A percentile compares a stretch with the other conserved stretches of the same genome.
Evolutionary conservation across 64 coral and sea anemone species (phyloP).

Genomic region (Montipora sp.): DNA sequence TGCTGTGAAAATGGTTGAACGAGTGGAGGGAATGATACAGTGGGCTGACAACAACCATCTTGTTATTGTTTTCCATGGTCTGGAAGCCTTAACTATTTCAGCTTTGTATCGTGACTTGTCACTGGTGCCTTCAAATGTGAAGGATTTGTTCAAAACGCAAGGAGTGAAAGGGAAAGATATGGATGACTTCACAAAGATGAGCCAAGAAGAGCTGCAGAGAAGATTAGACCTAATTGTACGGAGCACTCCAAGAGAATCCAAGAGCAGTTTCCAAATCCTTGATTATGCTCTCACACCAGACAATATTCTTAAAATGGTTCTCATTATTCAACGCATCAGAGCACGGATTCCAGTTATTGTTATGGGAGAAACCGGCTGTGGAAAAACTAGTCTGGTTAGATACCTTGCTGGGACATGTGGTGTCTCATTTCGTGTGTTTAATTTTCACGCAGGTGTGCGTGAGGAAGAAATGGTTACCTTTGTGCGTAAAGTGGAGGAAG

Average conservation of each 20-base stretch:
- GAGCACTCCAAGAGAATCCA: slow-evolving; percentile 11
- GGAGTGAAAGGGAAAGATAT: slow-evolving; percentile 63
- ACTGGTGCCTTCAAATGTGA: slow-evolving; percentile 66
- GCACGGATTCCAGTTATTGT: slow-evolving; percentile 88
- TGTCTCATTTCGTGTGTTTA: slow-evolving; percentile 72
- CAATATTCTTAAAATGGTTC: slow-evolving; percentile 92
- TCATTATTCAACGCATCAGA: slow-evolving; percentile 89
- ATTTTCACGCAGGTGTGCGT: slow-evolving; percentile 90
- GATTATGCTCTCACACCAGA: slow-evolving; percentile 92
- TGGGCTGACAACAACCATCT: slow-evolving; percentile 79
- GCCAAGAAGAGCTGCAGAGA: slow-evolving; percentile 71
- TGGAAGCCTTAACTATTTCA: slow-evolving; percentile 68
- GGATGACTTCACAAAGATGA: slow-evolving; percentile 70
- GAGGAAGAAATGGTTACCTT: slow-evolving; percentile 66
- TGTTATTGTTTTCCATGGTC: slow-evolving; percentile 71
- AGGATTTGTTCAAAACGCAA: slow-evolving; percentile 80
- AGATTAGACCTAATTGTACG: slow-evolving; percentile 67
- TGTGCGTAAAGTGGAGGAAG: slow-evolving; percentile 41
- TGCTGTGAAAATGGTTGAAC: slow-evolving; percentile 56
- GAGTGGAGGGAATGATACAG: slow-evolving; percentile 78
- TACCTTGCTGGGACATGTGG: slow-evolving; percentile 87
- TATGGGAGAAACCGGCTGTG: slow-evolving; percentile 98
- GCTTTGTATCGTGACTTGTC: slow-evolving; percentile 72
- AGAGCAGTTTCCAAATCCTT: background rate
- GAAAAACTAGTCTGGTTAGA: slow-evolving; percentile 91